Evolutionary conservation across 2,113 vertebrate genomes (phyloP).

Genomic region (Morone chrysops): DNA sequence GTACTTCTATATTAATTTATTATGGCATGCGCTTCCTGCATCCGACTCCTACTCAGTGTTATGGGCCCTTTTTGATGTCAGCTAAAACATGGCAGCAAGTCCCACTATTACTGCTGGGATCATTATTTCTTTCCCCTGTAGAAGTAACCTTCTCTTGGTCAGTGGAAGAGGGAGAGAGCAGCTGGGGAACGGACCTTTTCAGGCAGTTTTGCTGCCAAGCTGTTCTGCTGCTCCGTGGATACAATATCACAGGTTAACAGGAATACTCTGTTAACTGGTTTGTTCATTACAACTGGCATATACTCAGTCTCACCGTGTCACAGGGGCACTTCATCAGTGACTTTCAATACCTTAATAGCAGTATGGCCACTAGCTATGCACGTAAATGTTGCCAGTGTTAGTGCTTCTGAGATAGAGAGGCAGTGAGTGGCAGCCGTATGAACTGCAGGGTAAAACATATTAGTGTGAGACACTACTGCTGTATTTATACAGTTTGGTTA

Average conservation of each 20-base stretch:
- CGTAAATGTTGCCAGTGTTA: slow-evolving; percentile 30
- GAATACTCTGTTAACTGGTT: slow-evolving; percentile 18
- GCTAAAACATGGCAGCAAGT: not conserved
- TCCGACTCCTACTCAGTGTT: not conserved
- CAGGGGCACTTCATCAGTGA: slow-evolving; percentile 20
- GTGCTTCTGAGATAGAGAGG: not conserved
- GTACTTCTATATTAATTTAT: not conserved
- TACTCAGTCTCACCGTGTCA: slow-evolving; percentile 36
- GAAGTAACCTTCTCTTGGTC: slow-evolving; percentile 6
- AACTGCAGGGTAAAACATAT: not conserved
- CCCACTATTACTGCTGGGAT: not conserved
- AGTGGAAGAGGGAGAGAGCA: not conserved
- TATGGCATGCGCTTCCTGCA: not conserved
- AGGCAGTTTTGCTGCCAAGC: slow-evolving; percentile 1
- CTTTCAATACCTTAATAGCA: slow-evolving; percentile 33
- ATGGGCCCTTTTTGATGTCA: not conserved
- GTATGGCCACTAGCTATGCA: slow-evolving; percentile 29
- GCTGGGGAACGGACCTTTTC: not conserved
- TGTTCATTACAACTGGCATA: slow-evolving; percentile 34
- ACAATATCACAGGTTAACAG: not conserved
- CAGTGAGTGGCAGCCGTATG: not conserved
- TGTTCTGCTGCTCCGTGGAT: not conserved
- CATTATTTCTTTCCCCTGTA: not conserved
- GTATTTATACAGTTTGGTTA: not conserved
- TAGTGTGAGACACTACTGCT: not conserved